Base-by-base conservation (phyloP, 2,888 invertebrate genomes). In the Cheilosia soror region DNA sequence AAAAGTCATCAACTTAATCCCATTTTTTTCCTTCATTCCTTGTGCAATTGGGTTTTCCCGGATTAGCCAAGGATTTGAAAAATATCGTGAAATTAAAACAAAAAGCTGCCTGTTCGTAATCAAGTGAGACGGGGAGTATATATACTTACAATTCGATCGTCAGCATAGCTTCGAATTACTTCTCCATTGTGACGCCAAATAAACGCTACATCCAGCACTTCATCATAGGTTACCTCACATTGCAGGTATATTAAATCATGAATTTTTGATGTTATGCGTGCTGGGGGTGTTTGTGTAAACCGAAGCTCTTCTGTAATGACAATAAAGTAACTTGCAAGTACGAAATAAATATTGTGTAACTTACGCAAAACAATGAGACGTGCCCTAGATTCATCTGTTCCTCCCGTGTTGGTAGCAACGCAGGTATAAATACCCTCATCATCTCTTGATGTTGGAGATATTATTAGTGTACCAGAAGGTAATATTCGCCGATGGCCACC, bases 101-200 rank as follows among this genome's bases (percentile, higher is more conserved):
- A n/a, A n/a, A n/a, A n/a, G n/a, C n/a, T n/a, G n/a, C n/a, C n/a
- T n/a, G n/a, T n/a, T n/a, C n/a, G n/a, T n/a, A n/a, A n/a, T n/a
- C n/a, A n/a, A n/a, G n/a, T n/a, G n/a, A n/a, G n/a, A n/a, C n/a
- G n/a, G n/a, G n/a, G n/a, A n/a, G n/a, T 20, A 47, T 47, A 20
- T 25, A 7, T 53, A 88, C 92, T 90, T 91, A 94, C 94, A 88
- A 94, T 91, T 84, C 94, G 90, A 62, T 92, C 91, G 87, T 93
- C 91, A 87, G 93, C 90, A 69, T 91, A 90, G 71, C 97, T 96
- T 87, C 95, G 94, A 87, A 97, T 94, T 53, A 94, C 92, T 89
- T 97, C 94, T 0, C 96, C 96, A 90, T 98, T 98, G 89, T 97
- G 97, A 58, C 95, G 96, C 99, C 99, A 99, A 81, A 97, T 94